Base-by-base conservation (phyloP, 2,113 vertebrate species). In the Hemiscyllium ocellatum region DNA sequence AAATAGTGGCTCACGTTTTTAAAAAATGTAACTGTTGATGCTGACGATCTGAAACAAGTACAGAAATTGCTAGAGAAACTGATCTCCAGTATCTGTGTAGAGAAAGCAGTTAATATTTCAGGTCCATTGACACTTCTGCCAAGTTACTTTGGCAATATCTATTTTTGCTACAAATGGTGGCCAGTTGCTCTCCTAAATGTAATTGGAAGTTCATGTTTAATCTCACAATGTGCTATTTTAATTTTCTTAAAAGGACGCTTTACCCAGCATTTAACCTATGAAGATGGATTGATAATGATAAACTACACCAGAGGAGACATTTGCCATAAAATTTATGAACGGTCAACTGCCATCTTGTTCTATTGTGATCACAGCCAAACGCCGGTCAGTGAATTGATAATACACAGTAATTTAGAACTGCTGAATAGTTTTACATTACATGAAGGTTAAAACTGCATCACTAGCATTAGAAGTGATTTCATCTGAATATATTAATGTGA, bases 321-420 rank as follows among this genome's bases (percentile, higher is more conserved):
- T 4, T 99, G 99, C 96, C 99, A 99, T 95, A 97, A 97, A 72
- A 97, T 99, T 61, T 99, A 98, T 5, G 86, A 98, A 0, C 97
- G 99, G 29, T 99, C 99, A 15, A 99, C 99, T 0, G 97, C 98
- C 96, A 98, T 99, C 96, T 97, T 98, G 33, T 99, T 99, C 97
- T 98, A 98, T 95, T 99, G 99, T 94, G 98, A 98, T 97, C 98
- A 97, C 26, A 97, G 97, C 96, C 97, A 96, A 22, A 96, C 97
- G 94, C 97, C 97, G 96, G 99, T 99, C 96, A 97, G 98, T 97
- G 2, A 8, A 15, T 52, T 95, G 29, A 29, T 72, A 72, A 29
- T 52, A 20, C 24, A 5, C 17, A 22, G 20, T n/a, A 56, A 91
- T 37, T 65, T 91, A 65, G 61, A 65, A 52, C 56, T 19, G 52